Conservation (phyloP, 1,140 invertebrate species). For the Riptortus pedestris region DNA sequence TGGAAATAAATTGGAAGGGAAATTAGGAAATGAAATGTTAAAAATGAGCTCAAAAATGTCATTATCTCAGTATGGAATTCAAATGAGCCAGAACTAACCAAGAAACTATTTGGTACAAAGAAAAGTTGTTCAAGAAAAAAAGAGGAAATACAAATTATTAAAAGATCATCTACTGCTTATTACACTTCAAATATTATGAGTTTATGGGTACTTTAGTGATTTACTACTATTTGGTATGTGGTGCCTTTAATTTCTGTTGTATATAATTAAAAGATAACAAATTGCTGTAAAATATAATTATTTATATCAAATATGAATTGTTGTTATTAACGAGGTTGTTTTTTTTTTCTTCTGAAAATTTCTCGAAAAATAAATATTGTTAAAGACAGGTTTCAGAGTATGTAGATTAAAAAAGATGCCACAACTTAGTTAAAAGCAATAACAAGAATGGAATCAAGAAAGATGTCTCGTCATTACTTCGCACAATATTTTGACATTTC, state of each 20-base stretch:
- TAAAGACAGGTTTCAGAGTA: too few relatives aligned
- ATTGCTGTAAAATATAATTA: background rate
- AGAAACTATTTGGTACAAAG: background rate
- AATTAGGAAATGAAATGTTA: background rate
- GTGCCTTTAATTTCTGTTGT: background rate
- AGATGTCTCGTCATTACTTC: too few relatives aligned
- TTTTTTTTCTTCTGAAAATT: background rate
- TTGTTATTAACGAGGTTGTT: background rate
- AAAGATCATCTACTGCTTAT: background rate
- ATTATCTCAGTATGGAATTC: background rate
- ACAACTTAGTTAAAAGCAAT: too few relatives aligned
- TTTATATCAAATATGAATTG: background rate
- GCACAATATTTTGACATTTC: too few relatives aligned
- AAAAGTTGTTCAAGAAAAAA: background rate
- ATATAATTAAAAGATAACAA: background rate
- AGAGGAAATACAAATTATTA: background rate
- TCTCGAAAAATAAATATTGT: too few relatives aligned
- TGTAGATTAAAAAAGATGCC: too few relatives aligned
- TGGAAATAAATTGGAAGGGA: background rate
- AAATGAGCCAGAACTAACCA: background rate
- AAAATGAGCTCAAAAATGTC: background rate
- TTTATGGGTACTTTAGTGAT: background rate
- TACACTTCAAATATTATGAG: background rate
- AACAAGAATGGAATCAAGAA: too few relatives aligned
- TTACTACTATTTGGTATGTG: background rate